Conservation (phyloP, 2,888 invertebrate species). For the Thecophora atra region DNA sequence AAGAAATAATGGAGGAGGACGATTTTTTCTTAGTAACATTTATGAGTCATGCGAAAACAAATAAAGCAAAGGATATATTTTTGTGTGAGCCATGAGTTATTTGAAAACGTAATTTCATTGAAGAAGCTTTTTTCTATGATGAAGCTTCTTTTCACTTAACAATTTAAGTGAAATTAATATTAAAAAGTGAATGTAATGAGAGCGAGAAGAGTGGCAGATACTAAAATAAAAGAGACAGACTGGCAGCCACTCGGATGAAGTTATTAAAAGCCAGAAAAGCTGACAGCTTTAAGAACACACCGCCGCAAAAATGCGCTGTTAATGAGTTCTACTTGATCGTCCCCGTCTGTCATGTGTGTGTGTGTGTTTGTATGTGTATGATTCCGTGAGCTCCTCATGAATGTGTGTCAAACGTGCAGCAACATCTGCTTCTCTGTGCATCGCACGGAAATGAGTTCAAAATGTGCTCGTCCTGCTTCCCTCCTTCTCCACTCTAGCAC, state of each 20-base stretch:
- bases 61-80: too few relatives aligned
- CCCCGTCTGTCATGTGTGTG: background rate
- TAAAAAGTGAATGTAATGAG: background rate
- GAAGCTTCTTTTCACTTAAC: too few relatives aligned
- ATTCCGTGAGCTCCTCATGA: background rate
- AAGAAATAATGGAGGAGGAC: too few relatives aligned
- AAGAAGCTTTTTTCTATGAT: too few relatives aligned
- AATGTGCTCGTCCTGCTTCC: background rate
- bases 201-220: too few relatives aligned
- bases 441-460: conserved; percentile 12
- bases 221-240: background rate
- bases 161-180: too few relatives aligned
- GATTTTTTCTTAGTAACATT: too few relatives aligned
- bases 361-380: conserved; percentile 1
- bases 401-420: background rate
- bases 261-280: background rate
- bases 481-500: background rate
- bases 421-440: background rate
- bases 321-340: background rate
- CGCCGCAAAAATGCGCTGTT: too few relatives aligned
- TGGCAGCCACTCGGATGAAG: background rate
- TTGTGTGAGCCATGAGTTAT: too few relatives aligned
- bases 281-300: background rate
- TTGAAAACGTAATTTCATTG: too few relatives aligned
- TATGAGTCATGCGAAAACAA: too few relatives aligned